phyloP scores from a whole-genome alignment of 1,140 invertebrate species.

The Yoshiicerus persimilis region DNA sequence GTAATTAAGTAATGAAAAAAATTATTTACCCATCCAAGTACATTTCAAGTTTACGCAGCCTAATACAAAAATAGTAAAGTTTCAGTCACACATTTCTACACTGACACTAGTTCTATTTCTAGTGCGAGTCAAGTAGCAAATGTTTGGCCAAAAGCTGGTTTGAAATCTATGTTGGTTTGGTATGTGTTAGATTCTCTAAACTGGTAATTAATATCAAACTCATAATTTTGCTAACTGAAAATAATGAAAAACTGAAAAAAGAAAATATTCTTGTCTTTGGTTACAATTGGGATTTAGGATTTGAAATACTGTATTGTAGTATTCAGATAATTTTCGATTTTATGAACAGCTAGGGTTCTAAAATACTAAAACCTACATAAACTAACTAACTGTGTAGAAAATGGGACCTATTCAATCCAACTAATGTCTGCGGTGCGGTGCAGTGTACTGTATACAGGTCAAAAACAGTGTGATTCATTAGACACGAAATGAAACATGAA shows the following conservation, averaged over 20 bases:
- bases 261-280: background rate
- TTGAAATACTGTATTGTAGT: too few species aligned
- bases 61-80: slow-evolving; percentile 24
- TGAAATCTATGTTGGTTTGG: background rate
- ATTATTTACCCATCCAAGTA: slow-evolving; percentile 43
- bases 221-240: background rate
- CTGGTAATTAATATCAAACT: background rate
- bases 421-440: background rate
- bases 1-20: slow-evolving; percentile 23
- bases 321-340: background rate
- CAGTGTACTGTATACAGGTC: background rate
- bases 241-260: background rate
- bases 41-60: slow-evolving; percentile 44
- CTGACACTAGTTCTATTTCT: slow-evolving; percentile 16
- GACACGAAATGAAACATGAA: background rate
- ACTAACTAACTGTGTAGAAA: background rate
- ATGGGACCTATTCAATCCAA: background rate
- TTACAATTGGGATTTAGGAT: background rate
- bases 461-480: background rate
- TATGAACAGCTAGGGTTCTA: background rate
- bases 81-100: slow-evolving; percentile 19
- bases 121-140: slow-evolving; percentile 8
- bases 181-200: too few species aligned
- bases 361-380: background rate
- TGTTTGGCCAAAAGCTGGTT: background rate